These are phyloP conservation scores for Sylvia borin DNA, from an alignment of 2,797 vertebrate genomes.

Conservation along the genomic window DNA sequence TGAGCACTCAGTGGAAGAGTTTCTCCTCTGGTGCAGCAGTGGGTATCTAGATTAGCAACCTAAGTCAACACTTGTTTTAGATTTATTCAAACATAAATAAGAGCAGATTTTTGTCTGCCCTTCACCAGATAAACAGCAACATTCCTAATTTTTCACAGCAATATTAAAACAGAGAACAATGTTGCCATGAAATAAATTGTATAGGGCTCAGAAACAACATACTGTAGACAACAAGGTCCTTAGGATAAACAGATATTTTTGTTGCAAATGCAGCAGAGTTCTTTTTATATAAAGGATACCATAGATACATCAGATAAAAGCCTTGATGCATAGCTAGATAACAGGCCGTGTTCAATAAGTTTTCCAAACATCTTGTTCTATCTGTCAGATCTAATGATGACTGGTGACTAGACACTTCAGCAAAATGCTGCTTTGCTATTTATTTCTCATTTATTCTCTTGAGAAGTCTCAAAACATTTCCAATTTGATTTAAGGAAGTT, in stretches of 20 bases:
- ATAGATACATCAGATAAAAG: constrained; percentile 50
- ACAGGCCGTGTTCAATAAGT: constrained; percentile 57
- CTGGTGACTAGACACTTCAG: constrained; percentile 71
- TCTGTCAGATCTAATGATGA: constrained; percentile 75
- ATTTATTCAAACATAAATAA: constrained; percentile 35
- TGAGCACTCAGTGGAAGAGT: not conserved
- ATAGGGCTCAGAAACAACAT: not conserved
- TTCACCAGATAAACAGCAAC: constrained; percentile 24
- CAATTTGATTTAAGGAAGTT: constrained; percentile 74
- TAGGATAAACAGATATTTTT: constrained; percentile 28
- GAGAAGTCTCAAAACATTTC: constrained; percentile 66
- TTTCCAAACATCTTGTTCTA: constrained; percentile 72
- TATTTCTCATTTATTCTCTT: constrained; percentile 73
- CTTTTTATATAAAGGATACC: constrained; percentile 18
- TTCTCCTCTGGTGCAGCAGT: not conserved
- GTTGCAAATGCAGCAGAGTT: not conserved
- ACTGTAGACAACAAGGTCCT: constrained; percentile 20
- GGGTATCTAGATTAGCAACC: constrained; percentile 16
- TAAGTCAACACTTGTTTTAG: constrained; percentile 44
- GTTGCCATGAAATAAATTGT: constrained; percentile 9
- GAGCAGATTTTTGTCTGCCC: constrained; percentile 55
- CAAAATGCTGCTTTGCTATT: constrained; percentile 51
- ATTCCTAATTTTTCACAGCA: constrained; percentile 25
- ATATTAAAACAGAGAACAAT: constrained; percentile 5
- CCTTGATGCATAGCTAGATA: constrained; percentile 51